Evolutionary conservation across 2,888 invertebrate species (phyloP), one percentile per base, ranked within the genome.

Genomic region (Nyleta sp.): DNA sequence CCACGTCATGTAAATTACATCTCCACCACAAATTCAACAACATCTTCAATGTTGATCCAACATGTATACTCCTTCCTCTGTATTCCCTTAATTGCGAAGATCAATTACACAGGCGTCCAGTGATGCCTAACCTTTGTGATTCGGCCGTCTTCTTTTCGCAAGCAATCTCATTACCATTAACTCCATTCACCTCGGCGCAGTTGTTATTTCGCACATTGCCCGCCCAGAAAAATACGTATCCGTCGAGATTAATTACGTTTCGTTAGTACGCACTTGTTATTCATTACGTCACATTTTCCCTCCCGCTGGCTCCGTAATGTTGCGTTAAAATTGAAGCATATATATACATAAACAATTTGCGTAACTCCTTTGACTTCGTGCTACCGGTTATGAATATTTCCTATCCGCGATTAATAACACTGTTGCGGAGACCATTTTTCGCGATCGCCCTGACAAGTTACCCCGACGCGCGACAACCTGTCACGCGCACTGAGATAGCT

Each of bases 371-470:
- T 35, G 35, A 53, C 20, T 35, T 53, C 52, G 33, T 3, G 31
- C 62, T 62, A 50, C 62, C 62, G 38, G 62, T 50, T 62, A n/a
- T 50, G 40, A 48, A 50, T 50, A 62, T 38, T 46, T 38, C 62
- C 52, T 50, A 48, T 50, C 24, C 11, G 11, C 28, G 62, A 62
- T 62, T 62, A 48, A 62, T 62, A 62, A 48, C 62, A 62, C 38
- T 18, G 15, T 46, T 50, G 17, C 28, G 24, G 35, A n/a, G 10
- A 40, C 15, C 6, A 48, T 50, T 62, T 62, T 62, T 62, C 38
- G 22, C 28, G n/a, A n/a, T n/a, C 38, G 2, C 17, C 15, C 17
- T 40, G 50, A 62, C 38, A 38, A 62, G 35, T 40, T 62, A 62
- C 18, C 24, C 17, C 17, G 35, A 15, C 35, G 28, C 22, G 17